Evolutionary conservation across 2,797 vertebrate genomes (phyloP).

Genomic region (Chromobotia macracanthus): DNA sequence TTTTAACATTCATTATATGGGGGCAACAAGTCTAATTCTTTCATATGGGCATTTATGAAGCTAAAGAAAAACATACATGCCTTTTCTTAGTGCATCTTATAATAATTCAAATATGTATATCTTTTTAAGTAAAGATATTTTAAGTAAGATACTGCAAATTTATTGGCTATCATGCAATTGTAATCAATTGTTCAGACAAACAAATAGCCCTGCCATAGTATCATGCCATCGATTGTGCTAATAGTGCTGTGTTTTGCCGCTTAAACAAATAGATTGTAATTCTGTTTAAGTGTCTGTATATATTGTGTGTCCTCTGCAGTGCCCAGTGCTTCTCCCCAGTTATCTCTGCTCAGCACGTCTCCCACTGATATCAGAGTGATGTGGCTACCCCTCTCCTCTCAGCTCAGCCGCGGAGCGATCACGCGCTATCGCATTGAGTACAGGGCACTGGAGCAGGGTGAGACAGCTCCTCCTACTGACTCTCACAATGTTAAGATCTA

Average conservation of each 20-base stretch:
- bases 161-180: too few species aligned
- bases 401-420: constrained; percentile 87
- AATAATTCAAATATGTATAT: too few species aligned
- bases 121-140: too few species aligned
- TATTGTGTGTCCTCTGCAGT: constrained; percentile 71
- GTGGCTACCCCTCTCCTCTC: constrained; percentile 87
- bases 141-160: too few species aligned
- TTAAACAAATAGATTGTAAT: background rate
- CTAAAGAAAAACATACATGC: too few species aligned
- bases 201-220: too few species aligned
- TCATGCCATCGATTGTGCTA: background rate
- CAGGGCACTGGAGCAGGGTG: constrained; percentile 85
- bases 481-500: background rate
- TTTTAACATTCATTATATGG: too few species aligned
- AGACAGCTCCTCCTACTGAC: constrained; percentile 57
- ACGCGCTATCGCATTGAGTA: constrained; percentile 92
- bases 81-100: too few species aligned
- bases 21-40: too few species aligned
- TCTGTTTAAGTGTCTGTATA: background rate
- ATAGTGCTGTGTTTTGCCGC: background rate
- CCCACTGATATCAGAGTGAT: constrained; percentile 88
- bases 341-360: constrained; percentile 88
- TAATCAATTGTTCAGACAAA: too few species aligned
- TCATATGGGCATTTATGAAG: too few species aligned
- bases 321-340: constrained; percentile 88